A percentile compares a stretch with the other conserved stretches of the same genome.
Conservation (phyloP, 2,797 vertebrate species). For the Potorous gilbertii region DNA sequence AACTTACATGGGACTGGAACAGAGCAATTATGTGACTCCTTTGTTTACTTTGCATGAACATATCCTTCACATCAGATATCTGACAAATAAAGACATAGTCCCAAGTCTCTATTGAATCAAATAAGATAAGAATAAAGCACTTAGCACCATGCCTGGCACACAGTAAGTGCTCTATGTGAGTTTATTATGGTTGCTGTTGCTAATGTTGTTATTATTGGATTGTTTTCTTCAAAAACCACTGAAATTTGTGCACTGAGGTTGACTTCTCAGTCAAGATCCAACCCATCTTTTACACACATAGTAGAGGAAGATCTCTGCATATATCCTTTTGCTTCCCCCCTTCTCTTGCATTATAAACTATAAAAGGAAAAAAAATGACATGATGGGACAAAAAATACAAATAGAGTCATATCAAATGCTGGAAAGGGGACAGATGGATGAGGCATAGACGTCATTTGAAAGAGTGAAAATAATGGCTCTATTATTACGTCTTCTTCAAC, state of each 20-base stretch:
- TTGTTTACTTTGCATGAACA: conserved; percentile 20
- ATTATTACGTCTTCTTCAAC: neutral
- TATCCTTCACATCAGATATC: conserved; percentile 6
- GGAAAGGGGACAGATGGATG: neutral
- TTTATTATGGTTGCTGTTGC: neutral
- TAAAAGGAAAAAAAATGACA: conserved; percentile 41
- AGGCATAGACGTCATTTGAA: neutral
- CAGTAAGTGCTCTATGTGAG: neutral
- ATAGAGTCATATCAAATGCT: neutral
- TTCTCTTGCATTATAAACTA: conserved; percentile 40
- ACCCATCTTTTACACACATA: neutral
- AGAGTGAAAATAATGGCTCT: neutral
- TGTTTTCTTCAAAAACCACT: conserved; percentile 36
- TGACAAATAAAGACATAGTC: neutral
- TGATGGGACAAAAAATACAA: conserved; percentile 46
- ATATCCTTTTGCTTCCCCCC: neutral
- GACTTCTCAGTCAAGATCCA: neutral
- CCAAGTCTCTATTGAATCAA: conserved; percentile 27
- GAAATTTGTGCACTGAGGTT: conserved; percentile 23
- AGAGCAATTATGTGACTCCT: conserved; percentile 29
- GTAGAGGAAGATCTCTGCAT: neutral
- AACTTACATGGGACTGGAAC: conserved; percentile 17
- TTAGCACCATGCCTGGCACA: neutral
- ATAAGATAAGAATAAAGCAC: neutral
- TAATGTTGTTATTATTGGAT: neutral